These are phyloP conservation scores for Ptychobarbus kaznakovi DNA, from an alignment of 2,797 vertebrate genomes.

Conservation along the genomic window DNA sequence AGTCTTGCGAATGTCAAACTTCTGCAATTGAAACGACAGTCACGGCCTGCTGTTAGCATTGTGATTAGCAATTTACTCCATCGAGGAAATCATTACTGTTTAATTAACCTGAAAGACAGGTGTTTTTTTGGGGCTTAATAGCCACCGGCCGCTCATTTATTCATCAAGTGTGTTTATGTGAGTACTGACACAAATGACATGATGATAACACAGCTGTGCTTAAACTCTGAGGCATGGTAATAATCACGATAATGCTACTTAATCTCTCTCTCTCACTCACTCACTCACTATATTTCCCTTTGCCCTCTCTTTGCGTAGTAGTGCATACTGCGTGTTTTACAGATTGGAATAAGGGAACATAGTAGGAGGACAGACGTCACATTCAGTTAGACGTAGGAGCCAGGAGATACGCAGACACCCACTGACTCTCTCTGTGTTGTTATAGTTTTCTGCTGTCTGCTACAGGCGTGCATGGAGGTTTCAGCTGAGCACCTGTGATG, in stretches of 20 bases:
- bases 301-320: slow-evolving; percentile 47
- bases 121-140: slow-evolving; percentile 66
- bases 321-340: slow-evolving; percentile 57
- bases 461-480: slow-evolving; percentile 48
- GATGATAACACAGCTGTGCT: slow-evolving; percentile 77
- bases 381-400: slow-evolving; percentile 72
- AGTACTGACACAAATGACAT: slow-evolving; percentile 69
- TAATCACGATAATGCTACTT: slow-evolving; percentile 65
- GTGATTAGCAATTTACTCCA: slow-evolving; percentile 64
- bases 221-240: slow-evolving; percentile 66
- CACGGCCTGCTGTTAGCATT: slow-evolving; percentile 64
- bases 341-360: slow-evolving; percentile 56
- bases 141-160: slow-evolving; percentile 62
- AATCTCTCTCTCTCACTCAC: slow-evolving; percentile 37
- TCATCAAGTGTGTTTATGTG: slow-evolving; percentile 57
- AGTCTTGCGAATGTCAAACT: slow-evolving; percentile 65
- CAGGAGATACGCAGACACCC: slow-evolving; percentile 66
- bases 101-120: slow-evolving; percentile 73
- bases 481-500: slow-evolving; percentile 69
- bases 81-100: slow-evolving; percentile 74
- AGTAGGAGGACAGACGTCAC: slow-evolving; percentile 76
- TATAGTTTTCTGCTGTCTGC: slow-evolving; percentile 5
- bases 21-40: slow-evolving; percentile 64
- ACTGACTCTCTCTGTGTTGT: slow-evolving; percentile 66
- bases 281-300: slow-evolving; percentile 17